Percentiles rank a stretch among this genome's conserved stretches.
Conservation (phyloP, 2,113 vertebrate genomes). For the Perca fluviatilis region DNA sequence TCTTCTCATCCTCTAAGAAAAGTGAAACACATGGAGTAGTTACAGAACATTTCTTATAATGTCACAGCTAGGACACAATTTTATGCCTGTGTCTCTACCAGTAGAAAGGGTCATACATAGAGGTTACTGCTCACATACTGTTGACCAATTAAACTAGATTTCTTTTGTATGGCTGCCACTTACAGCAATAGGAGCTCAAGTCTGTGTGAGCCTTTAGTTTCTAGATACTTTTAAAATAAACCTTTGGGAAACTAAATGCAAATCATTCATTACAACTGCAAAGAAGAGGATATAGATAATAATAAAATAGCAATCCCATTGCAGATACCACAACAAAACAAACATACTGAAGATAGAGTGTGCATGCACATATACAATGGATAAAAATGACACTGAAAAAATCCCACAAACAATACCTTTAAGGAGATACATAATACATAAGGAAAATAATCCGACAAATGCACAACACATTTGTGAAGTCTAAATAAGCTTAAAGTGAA, state of each 20-base stretch:
- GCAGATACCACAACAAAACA: neutral
- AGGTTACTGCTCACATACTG: slow-evolving; percentile 29
- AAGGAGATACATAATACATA: neutral
- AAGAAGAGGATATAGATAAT: neutral
- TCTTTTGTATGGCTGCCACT: slow-evolving; percentile 33
- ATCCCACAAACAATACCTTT: slow-evolving; percentile 13
- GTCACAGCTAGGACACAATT: slow-evolving; percentile 54
- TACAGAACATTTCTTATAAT: slow-evolving; percentile 46
- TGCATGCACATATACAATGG: neutral
- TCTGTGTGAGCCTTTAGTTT: neutral
- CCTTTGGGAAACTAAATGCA: neutral
- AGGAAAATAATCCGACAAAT: slow-evolving; percentile 21
- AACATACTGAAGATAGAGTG: neutral
- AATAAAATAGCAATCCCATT: neutral
- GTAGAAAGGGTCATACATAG: slow-evolving; percentile 21
- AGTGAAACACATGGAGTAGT: slow-evolving; percentile 43
- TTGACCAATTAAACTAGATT: slow-evolving; percentile 45
- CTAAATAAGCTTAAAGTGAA: neutral
- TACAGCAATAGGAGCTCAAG: neutral
- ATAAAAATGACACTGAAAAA: slow-evolving; percentile 13
- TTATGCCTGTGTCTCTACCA: slow-evolving; percentile 26
- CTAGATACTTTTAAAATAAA: neutral
- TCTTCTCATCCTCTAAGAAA: slow-evolving; percentile 59
- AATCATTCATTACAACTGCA: neutral
- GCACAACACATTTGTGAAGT: neutral